Conservation (phyloP, 2,113 vertebrate genomes). For the Pangasianodon gigas region DNA sequence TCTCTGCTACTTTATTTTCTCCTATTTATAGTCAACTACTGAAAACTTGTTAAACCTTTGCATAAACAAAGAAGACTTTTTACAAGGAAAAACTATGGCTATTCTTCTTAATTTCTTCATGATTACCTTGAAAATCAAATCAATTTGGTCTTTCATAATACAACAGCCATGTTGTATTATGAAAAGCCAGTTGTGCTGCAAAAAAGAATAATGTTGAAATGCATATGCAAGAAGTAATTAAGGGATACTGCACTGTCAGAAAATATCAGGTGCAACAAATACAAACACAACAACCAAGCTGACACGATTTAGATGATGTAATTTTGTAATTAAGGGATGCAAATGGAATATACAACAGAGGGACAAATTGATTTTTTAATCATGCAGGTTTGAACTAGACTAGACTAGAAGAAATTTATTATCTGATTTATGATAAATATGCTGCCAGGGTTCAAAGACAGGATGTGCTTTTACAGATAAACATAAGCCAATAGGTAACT, state of each 20-base stretch:
- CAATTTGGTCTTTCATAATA: constrained; percentile 47
- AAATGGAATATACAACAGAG: constrained; percentile 11
- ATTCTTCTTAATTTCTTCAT: constrained; percentile 21
- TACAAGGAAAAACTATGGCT: constrained; percentile 31
- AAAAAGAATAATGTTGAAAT: constrained; percentile 36
- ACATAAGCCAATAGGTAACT: not conserved
- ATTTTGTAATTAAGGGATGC: constrained; percentile 44
- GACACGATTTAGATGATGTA: constrained; percentile 22
- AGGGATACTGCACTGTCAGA: constrained; percentile 20
- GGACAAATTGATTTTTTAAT: constrained; percentile 31
- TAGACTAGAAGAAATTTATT: not conserved
- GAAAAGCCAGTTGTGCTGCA: constrained; percentile 40
- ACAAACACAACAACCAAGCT: constrained; percentile 14
- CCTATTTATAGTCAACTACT: not conserved
- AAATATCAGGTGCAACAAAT: constrained; percentile 38
- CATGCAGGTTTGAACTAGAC: constrained; percentile 2
- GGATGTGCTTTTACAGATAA: not conserved
- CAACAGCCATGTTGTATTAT: constrained; percentile 35
- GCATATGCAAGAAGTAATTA: constrained; percentile 45
- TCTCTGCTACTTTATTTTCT: not conserved
- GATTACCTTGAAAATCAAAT: constrained; percentile 52
- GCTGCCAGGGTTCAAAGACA: not conserved
- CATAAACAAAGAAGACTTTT: constrained; percentile 15
- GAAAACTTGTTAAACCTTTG: not conserved
- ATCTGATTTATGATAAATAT: not conserved